A percentile compares a stretch with the other conserved stretches of the same genome.
These are phyloP conservation scores for Brachyalestes nurse DNA, from an alignment of 2,797 vertebrate genomes.

Conservation along the genomic window DNA sequence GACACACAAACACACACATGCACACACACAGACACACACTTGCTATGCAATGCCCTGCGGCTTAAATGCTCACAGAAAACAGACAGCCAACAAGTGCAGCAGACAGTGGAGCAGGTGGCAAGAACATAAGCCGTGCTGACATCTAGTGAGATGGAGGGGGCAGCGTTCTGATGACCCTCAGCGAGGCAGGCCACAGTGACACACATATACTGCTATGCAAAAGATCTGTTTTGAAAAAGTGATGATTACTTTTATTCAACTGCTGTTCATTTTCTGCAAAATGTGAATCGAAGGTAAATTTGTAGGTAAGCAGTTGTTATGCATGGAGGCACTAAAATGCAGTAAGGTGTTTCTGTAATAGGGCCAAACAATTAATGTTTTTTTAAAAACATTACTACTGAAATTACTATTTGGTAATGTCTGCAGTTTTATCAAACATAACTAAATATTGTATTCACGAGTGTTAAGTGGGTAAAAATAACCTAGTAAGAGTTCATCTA, in stretches of 20 bases:
- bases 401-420: too few relatives aligned
- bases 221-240: background rate
- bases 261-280: background rate
- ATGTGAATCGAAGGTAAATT: background rate
- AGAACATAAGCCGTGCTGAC: constrained; percentile 16
- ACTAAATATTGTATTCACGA: too few relatives aligned
- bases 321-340: too few relatives aligned
- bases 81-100: constrained; percentile 24
- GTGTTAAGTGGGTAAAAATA: too few relatives aligned
- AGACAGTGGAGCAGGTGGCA: constrained; percentile 40
- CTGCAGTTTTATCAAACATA: too few relatives aligned
- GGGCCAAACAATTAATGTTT: too few relatives aligned
- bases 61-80: constrained; percentile 22
- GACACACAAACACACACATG: constrained; percentile 30
- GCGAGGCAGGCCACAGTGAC: background rate
- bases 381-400: too few relatives aligned
- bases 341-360: too few relatives aligned
- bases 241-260: background rate
- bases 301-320: background rate
- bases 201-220: background rate
- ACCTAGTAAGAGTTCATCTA: too few relatives aligned
- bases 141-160: background rate
- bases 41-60: constrained; percentile 11
- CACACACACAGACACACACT: constrained; percentile 34
- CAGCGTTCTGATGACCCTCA: constrained; percentile 4